Conservation (phyloP, 2,113 vertebrate genomes). For the Nesogale talazaci region DNA sequence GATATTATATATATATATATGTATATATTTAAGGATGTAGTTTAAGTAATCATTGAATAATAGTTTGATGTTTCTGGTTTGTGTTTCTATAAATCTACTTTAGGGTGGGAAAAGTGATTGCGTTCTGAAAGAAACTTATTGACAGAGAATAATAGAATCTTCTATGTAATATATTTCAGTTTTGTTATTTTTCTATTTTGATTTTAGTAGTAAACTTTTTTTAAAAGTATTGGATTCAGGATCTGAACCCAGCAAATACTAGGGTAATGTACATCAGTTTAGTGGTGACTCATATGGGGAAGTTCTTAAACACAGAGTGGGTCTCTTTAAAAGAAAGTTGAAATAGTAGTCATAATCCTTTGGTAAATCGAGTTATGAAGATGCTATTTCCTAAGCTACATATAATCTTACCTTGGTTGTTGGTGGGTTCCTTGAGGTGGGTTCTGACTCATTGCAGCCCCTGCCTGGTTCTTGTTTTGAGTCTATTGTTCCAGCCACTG, state of each 20-base stretch:
- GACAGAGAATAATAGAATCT: background rate
- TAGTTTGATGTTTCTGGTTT: constrained; percentile 13
- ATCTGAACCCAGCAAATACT: constrained; percentile 31
- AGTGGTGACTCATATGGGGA: background rate
- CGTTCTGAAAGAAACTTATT: background rate
- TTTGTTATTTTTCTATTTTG: background rate
- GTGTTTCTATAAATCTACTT: background rate
- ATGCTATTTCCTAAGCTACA: too few relatives aligned
- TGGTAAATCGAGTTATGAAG: too few relatives aligned
- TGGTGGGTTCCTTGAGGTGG: too few relatives aligned
- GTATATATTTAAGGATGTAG: too few relatives aligned
- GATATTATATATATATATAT: too few relatives aligned
- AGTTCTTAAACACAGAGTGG: background rate
- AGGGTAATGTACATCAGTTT: constrained; percentile 16
- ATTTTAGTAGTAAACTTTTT: background rate
- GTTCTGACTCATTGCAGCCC: too few relatives aligned
- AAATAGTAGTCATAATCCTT: background rate
- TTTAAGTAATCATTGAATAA: too few relatives aligned
- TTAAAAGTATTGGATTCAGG: background rate
- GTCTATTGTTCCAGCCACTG: too few relatives aligned
- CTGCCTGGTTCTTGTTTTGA: too few relatives aligned
- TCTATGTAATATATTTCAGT: background rate
- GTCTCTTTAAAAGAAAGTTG: background rate
- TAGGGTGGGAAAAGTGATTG: background rate
- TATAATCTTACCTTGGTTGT: too few relatives aligned